Evolutionary conservation across 2,888 invertebrate species (phyloP), one percentile per base, ranked within the genome.

Genomic region (Craniophora ligustri): DNA sequence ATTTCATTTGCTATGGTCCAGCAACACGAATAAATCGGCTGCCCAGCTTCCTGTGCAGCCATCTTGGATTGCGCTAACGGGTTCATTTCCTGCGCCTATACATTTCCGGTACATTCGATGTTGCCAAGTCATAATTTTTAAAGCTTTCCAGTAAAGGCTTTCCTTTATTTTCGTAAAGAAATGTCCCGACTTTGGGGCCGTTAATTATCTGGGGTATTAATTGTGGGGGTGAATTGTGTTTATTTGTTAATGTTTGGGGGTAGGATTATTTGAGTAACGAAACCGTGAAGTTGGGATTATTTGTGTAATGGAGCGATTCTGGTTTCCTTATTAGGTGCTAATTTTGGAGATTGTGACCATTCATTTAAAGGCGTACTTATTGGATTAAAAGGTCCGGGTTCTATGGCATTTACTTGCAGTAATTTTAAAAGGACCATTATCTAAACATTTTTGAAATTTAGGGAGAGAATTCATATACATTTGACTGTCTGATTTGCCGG

Each of bases 41-140:
- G 75, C 67, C 76, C 77, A 77, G 74, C 75, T 81, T 87, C 86
- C 87, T 75, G 67, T n/a, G 35, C 82, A 65, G 91, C 91, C 91
- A 91, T 91, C 91, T 92, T 92, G 91, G 82, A 88, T 87, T 86
- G 88, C 83, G 85, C 88, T 91, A 91, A 90, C 92, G 88, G 89
- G 89, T 92, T 92, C 92, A 92, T 92, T 92, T 92, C 92, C 92
- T 90, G 89, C 82, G 91, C 92, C 92, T 91, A 91, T 91, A 89
- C 89, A 88, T 87, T 90, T 92, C 91, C 91, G 87, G 82, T 76
- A 81, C 80, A 83, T 84, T 87, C 84, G 86, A 84, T 84, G 87
- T 79, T 89, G 89, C 87, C 85, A 88, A 86, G 84, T 87, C 87
- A 87, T 85, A 85, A 88, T 90, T 89, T 88, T 88, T 84, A 73